These are phyloP conservation scores for Myocastor coypus DNA, from an alignment of 2,113 vertebrate species.

Conservation along the genomic window DNA sequence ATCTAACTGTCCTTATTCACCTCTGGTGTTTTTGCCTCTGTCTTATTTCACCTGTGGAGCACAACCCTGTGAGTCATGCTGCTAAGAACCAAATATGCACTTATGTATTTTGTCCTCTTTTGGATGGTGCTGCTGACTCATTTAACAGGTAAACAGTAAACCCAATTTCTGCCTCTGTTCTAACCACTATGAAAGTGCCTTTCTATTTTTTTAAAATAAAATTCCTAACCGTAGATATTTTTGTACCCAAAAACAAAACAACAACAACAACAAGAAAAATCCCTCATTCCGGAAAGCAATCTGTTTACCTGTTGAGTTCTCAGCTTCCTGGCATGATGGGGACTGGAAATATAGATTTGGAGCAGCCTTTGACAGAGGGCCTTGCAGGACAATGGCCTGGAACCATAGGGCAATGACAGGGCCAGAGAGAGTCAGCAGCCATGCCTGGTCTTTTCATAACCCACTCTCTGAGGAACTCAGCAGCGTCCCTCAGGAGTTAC, in stretches of 20 bases:
- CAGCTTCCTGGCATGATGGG: background rate
- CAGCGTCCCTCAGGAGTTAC: background rate
- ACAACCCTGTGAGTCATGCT: background rate
- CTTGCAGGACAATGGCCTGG: background rate
- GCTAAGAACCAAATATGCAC: background rate
- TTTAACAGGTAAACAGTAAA: background rate
- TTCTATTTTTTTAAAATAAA: slow-evolving; percentile 9
- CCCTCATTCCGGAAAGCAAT: background rate
- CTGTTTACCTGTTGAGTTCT: background rate
- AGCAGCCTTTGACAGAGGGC: background rate
- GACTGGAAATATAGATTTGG: background rate
- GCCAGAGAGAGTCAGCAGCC: background rate
- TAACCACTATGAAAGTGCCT: background rate
- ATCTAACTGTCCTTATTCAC: background rate
- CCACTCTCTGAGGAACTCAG: background rate
- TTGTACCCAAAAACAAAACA: background rate
- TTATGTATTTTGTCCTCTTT: background rate
- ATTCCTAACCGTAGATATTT: background rate
- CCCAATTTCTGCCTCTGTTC: background rate
- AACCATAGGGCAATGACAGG: background rate
- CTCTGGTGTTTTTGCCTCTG: background rate
- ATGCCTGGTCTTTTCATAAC: background rate
- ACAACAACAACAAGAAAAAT: background rate
- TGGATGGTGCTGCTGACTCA: background rate
- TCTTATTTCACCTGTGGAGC: background rate